These are phyloP conservation scores for Ips nitidus DNA, from an alignment of 1,140 invertebrate genomes.

Conservation along the genomic window DNA sequence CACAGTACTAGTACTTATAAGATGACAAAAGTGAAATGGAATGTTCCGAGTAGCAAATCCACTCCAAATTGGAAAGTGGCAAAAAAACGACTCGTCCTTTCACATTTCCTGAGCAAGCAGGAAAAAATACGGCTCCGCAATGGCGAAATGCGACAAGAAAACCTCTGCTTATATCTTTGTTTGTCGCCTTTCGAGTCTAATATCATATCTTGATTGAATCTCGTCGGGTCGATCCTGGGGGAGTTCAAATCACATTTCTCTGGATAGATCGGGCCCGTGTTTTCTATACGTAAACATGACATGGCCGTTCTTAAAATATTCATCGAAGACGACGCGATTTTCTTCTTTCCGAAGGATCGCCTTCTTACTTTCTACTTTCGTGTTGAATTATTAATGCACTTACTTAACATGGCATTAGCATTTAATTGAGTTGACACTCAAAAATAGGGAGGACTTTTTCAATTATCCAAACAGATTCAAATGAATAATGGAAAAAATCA, in stretches of 20 bases:
- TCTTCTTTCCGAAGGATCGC: background rate
- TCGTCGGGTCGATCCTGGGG: constrained; percentile 17
- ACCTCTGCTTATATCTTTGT: constrained; percentile 19
- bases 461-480: too few species aligned
- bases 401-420: too few species aligned
- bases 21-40: too few species aligned
- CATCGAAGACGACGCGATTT: constrained; percentile 3
- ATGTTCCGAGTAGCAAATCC: too few species aligned
- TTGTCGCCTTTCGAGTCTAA: constrained; percentile 20
- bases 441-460: too few species aligned
- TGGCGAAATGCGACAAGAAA: background rate
- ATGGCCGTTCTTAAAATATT: constrained; percentile 8
- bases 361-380: too few species aligned
- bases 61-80: too few species aligned
- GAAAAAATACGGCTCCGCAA: constrained; percentile 1
- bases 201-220: constrained; percentile 29
- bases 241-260: constrained; percentile 19
- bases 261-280: constrained; percentile 9
- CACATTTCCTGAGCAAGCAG: background rate
- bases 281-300: constrained; percentile 19
- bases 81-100: too few species aligned
- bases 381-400: too few species aligned
- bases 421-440: too few species aligned
- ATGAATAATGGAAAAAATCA: too few species aligned
- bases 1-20: too few species aligned